phyloP scores from a whole-genome alignment of 2,888 invertebrate species.

The Spilosoma lubricipeda region DNA sequence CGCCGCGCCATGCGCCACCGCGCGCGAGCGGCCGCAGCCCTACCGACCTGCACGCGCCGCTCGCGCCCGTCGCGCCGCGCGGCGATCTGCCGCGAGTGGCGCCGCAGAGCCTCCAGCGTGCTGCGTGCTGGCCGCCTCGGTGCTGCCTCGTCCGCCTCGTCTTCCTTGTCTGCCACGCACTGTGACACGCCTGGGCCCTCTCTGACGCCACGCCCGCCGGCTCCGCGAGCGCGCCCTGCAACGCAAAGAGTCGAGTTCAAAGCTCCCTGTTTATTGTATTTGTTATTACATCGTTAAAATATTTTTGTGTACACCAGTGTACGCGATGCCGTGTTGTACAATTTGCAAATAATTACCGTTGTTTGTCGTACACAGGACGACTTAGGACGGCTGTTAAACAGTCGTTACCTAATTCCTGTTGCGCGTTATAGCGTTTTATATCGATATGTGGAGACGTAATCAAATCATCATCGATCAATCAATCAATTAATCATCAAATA shows the following conservation, averaged over 20 bases:
- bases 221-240: slow-evolving; percentile 38
- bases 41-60: slow-evolving; percentile 92
- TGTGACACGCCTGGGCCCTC: slow-evolving; percentile 2
- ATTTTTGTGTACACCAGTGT: slow-evolving; percentile 42
- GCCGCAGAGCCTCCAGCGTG: slow-evolving; percentile 92
- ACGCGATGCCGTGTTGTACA: slow-evolving; percentile 49
- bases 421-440: not conserved
- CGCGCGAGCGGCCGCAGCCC: slow-evolving; percentile 52
- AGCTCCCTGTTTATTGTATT: slow-evolving; percentile 56
- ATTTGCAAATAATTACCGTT: slow-evolving; percentile 44
- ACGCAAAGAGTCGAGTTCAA: slow-evolving; percentile 52
- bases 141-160: slow-evolving; percentile 26
- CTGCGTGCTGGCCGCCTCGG: slow-evolving; percentile 47
- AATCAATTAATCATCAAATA: not conserved
- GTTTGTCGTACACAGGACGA: slow-evolving; percentile 24
- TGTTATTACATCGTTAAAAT: slow-evolving; percentile 65
- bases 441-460: not conserved
- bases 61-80: slow-evolving; percentile 88
- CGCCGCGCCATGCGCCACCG: slow-evolving; percentile 42
- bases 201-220: not conserved
- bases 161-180: slow-evolving; percentile 12
- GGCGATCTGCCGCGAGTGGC: slow-evolving; percentile 94
- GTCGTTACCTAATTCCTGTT: not conserved
- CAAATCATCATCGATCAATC: no score
- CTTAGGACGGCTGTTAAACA: not conserved